Base-by-base conservation (phyloP, 1,140 invertebrate genomes). In the Gryllus bimaculatus region DNA sequence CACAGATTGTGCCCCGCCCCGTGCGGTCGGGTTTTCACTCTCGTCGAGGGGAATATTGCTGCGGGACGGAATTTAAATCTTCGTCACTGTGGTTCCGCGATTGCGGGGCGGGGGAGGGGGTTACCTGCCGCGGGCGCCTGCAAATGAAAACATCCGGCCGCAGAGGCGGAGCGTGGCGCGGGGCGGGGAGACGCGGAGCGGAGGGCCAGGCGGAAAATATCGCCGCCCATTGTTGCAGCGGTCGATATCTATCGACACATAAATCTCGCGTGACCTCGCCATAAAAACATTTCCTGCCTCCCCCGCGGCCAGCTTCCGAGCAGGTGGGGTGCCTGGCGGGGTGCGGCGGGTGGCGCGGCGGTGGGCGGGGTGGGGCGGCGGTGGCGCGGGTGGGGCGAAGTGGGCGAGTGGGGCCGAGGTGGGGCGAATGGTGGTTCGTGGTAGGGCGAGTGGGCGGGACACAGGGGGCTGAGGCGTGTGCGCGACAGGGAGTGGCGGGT, bases 191-290 rank as follows among this genome's bases (percentile, higher is more conserved):
- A 1, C 2, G 54, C 54, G 2, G 2, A 3, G 7, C 54, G 10
- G 2, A 7, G 10, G 10, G 10, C 18, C 2, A 7, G 18, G 54
- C 54, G 54, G 10, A 7, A 66, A 66, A 66, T 66, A 66, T 66
- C 54, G 54, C 54, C 18, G 18, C 54, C 54, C 18, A 66, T 66
- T 66, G 54, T 66, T 66, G 18, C 54, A 18, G 18, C 54, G 54
- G 18, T 66, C 54, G 54, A 66, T 66, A 66, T 66, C 54, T 66
- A 66, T 66, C 54, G 54, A 66, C 54, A 66, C 54, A 66, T 66
- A 66, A 66, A 66, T 66, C 54, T 66, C 54, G 18, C 54, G 54
- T 66, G 54, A 66, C 54, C 54, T 66, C 54, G 54, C 54, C 54
- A 18, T 66, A 66, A 66, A 66, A 66, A 66, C 54, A 10, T 66